Conservation (phyloP, 1,140 invertebrate species). For the Apis mellifera region DNA sequence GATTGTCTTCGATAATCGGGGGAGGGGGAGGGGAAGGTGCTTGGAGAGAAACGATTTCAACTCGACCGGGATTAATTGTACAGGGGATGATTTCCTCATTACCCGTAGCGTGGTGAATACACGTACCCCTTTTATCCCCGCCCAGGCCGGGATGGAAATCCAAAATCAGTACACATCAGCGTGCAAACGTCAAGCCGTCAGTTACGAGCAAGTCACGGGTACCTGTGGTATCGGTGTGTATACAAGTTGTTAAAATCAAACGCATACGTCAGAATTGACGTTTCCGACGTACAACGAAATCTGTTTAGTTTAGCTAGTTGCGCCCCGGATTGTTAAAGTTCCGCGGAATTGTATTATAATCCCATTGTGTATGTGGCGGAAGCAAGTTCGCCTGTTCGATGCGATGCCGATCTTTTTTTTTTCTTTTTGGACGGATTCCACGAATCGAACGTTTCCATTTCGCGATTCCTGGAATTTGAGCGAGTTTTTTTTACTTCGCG, state of each 20-base stretch:
- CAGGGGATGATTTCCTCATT: conserved; percentile 45
- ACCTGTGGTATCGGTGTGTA: conserved; percentile 26
- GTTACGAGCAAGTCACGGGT: conserved; percentile 10
- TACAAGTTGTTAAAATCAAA: conserved; percentile 54
- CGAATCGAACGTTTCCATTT: too few species aligned
- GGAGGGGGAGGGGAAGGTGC: neutral
- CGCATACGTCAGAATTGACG: conserved; percentile 49
- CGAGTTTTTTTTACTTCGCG: too few species aligned
- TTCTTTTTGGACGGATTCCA: too few species aligned
- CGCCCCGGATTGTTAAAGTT: conserved; percentile 47
- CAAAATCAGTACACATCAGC: conserved; percentile 50
- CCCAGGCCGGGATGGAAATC: conserved; percentile 33
- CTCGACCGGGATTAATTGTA: conserved; percentile 45
- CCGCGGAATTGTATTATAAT: conserved; percentile 41
- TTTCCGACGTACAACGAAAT: conserved; percentile 41
- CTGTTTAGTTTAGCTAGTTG: conserved; percentile 49
- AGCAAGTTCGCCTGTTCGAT: conserved; percentile 28
- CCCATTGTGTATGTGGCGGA: conserved; percentile 42
- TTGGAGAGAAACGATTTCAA: conserved; percentile 42
- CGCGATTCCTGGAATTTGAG: too few species aligned
- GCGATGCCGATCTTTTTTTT: too few species aligned
- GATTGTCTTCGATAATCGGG: conserved; percentile 16
- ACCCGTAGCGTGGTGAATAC: conserved; percentile 12
- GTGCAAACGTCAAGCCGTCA: conserved; percentile 51
- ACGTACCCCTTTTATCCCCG: too few species aligned